Evolutionary conservation across 2,888 invertebrate genomes (phyloP).

Genomic region (Drosophila rubida): DNA sequence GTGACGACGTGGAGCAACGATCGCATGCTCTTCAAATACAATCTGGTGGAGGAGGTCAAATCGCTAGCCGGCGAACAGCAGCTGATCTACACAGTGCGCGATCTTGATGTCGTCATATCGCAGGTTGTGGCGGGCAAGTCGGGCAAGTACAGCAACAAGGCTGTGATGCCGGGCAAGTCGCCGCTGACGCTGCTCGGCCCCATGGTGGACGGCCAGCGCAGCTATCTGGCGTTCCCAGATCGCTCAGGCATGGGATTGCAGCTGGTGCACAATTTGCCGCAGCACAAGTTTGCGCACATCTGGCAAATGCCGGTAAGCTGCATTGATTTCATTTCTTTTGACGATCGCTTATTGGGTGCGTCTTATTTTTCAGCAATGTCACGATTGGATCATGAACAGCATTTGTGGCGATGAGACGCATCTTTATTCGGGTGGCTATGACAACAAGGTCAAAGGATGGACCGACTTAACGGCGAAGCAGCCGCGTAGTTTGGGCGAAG

Average conservation of each 20-base stretch:
- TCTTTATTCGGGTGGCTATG: slow-evolving; percentile 84
- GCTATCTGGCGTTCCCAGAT: slow-evolving; percentile 83
- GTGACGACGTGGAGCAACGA: slow-evolving; percentile 84
- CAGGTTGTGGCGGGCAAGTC: slow-evolving; percentile 78
- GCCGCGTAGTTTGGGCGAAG: slow-evolving; percentile 77
- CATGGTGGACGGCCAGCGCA: slow-evolving; percentile 68
- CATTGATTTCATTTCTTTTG: not conserved
- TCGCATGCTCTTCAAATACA: slow-evolving; percentile 84
- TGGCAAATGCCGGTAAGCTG: slow-evolving; percentile 76
- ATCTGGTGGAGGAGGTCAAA: slow-evolving; percentile 84
- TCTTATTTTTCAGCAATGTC: slow-evolving; percentile 74
- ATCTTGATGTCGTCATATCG: slow-evolving; percentile 83
- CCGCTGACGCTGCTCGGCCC: slow-evolving; percentile 83
- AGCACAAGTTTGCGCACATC: slow-evolving; percentile 72
- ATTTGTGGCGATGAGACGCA: slow-evolving; percentile 78
- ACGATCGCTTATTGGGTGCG: no score
- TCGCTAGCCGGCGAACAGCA: slow-evolving; percentile 82
- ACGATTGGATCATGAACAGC: slow-evolving; percentile 84
- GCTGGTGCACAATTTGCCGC: slow-evolving; percentile 76
- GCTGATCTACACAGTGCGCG: slow-evolving; percentile 83
- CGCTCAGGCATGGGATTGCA: slow-evolving; percentile 82
- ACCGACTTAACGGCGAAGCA: slow-evolving; percentile 67
- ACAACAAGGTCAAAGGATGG: slow-evolving; percentile 84
- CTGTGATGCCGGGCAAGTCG: slow-evolving; percentile 82
- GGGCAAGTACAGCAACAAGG: slow-evolving; percentile 83